Conservation (phyloP, 2,888 invertebrate species). For the Acronicta psi region DNA sequence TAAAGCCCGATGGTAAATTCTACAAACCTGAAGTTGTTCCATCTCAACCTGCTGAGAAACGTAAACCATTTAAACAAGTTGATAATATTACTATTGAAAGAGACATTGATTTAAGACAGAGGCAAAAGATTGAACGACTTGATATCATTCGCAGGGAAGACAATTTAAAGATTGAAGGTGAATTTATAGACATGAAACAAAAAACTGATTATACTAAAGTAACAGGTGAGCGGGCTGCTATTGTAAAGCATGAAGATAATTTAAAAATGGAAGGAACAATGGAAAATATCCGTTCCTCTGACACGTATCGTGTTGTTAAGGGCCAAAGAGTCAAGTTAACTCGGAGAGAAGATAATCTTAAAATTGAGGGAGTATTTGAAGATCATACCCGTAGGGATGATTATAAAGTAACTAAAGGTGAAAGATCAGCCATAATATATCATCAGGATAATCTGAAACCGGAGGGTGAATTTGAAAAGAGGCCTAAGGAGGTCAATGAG, state of each 20-base stretch:
- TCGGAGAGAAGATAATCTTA: conserved; percentile 88
- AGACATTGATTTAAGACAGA: conserved; percentile 70
- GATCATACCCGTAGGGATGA: conserved; percentile 89
- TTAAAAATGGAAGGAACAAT: conserved; percentile 90
- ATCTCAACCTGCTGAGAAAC: conserved; percentile 88
- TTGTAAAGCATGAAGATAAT: conserved; percentile 90
- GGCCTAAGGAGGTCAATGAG: conserved; percentile 59
- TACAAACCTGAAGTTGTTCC: conserved; percentile 85
- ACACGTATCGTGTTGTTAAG: conserved; percentile 87
- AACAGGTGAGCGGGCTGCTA: conserved; percentile 85
- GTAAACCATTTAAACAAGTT: conserved; percentile 86
- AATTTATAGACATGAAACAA: conserved; percentile 88
- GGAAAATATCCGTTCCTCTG: conserved; percentile 85
- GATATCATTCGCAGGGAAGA: conserved; percentile 90
- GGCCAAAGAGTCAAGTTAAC: conserved; percentile 88
- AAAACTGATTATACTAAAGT: conserved; percentile 87
- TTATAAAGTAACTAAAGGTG: conserved; percentile 87
- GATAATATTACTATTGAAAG: conserved; percentile 90
- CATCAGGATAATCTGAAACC: conserved; percentile 87
- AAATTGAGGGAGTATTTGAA: conserved; percentile 91
- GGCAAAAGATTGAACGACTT: conserved; percentile 88
- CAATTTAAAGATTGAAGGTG: conserved; percentile 90
- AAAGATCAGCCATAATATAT: conserved; percentile 87
- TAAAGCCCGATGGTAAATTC: conserved; percentile 89
- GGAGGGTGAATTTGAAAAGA: conserved; percentile 86